Conservation (phyloP, 2,113 vertebrate species). For the Chaetops frenatus region DNA sequence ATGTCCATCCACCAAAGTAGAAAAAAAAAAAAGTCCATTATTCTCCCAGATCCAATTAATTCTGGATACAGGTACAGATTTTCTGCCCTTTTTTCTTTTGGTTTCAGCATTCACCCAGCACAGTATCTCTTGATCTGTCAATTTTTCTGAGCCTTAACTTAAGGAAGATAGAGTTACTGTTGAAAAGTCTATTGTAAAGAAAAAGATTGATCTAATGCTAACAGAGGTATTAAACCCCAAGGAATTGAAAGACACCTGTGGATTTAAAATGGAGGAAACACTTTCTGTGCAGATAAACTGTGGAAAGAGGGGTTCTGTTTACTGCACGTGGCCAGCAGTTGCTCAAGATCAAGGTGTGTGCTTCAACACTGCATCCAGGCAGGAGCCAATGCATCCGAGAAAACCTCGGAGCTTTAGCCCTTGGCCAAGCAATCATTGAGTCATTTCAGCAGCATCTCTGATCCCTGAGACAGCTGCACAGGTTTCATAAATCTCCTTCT, state of each 20-base stretch:
- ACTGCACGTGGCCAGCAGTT: not conserved
- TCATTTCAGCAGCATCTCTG: not conserved
- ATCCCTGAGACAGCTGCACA: not conserved
- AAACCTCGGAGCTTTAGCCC: not conserved
- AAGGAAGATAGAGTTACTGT: not conserved
- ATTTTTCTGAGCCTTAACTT: not conserved
- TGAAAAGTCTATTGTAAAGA: constrained; percentile 4
- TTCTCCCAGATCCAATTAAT: not conserved
- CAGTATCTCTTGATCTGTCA: not conserved
- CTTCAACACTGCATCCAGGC: not conserved
- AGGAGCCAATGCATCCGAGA: not conserved
- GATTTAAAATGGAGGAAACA: not conserved
- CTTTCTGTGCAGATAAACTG: not conserved
- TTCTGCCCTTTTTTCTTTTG: not conserved
- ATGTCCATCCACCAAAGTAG: not conserved
- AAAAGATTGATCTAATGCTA: not conserved
- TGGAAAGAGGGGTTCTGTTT: not conserved
- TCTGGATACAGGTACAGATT: not conserved
- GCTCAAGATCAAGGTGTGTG: not conserved
- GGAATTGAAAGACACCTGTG: not conserved
- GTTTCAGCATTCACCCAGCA: not conserved
- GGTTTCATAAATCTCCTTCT: not conserved
- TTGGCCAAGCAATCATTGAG: not conserved
- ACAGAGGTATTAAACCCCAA: not conserved
- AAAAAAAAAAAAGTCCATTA: not conserved